Percentiles rank a stretch among this genome's conserved stretches.
phyloP scores from a whole-genome alignment of 2,797 vertebrate species.

The Philypnodon macrostomus region DNA sequence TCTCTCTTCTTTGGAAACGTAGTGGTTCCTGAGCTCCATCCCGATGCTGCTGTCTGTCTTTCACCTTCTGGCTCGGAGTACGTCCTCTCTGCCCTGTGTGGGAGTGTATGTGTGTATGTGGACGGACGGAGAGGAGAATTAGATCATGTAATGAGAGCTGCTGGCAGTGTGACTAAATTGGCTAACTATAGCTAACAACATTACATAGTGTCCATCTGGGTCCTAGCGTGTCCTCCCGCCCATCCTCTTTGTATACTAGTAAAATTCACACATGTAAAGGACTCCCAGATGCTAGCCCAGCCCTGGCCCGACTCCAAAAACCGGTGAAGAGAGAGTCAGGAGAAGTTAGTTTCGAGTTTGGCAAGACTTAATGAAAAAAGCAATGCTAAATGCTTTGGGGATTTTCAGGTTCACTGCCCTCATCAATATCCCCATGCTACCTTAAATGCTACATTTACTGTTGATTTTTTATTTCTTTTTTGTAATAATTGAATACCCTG shows the following conservation, averaged over 20 bases:
- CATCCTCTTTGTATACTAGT: slow-evolving; percentile 58
- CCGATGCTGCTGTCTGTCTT: slow-evolving; percentile 16
- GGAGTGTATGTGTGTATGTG: slow-evolving; percentile 32
- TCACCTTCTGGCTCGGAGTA: slow-evolving; percentile 33
- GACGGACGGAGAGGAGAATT: slow-evolving; percentile 68
- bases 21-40: slow-evolving; percentile 64
- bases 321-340: slow-evolving; percentile 18
- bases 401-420: slow-evolving; percentile 31
- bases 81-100: slow-evolving; percentile 61
- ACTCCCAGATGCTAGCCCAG: slow-evolving; percentile 28
- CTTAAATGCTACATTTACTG: slow-evolving; percentile 35
- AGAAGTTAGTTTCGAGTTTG: slow-evolving; percentile 18
- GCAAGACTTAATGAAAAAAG: slow-evolving; percentile 16
- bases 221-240: slow-evolving; percentile 64
- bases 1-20: slow-evolving; percentile 69
- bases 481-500: slow-evolving; percentile 11
- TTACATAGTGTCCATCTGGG: slow-evolving; percentile 80
- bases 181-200: slow-evolving; percentile 80
- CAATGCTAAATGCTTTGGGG: slow-evolving; percentile 23
- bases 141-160: slow-evolving; percentile 80
- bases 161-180: slow-evolving; percentile 73
- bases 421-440: slow-evolving; percentile 29
- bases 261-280: slow-evolving; percentile 60
- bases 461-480: slow-evolving; percentile 19
- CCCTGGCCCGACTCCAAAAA: slow-evolving; percentile 21